phyloP scores from a whole-genome alignment of 2,888 invertebrate genomes.

The Alviniconcha strummeri region DNA sequence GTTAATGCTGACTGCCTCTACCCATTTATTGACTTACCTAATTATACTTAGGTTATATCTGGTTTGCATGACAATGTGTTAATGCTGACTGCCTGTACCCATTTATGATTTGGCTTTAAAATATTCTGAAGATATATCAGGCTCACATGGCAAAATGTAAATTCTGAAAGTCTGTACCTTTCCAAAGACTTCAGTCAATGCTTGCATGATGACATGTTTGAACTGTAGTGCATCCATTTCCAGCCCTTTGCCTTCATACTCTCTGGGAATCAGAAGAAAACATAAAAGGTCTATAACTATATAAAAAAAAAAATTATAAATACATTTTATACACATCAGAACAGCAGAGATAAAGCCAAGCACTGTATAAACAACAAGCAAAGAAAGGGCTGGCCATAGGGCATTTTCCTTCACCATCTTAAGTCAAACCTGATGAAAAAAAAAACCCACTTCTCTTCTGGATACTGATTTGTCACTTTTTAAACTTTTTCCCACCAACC shows the following conservation, averaged over 20 bases:
- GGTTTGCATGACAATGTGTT: too few relatives aligned
- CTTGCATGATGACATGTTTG: constrained; percentile 33
- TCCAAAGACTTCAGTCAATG: constrained; percentile 30
- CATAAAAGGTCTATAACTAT: neutral
- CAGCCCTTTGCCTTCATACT: constrained; percentile 15
- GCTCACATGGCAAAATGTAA: too few relatives aligned
- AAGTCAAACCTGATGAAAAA: too few relatives aligned
- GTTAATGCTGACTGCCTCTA: too few relatives aligned
- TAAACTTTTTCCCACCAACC: too few relatives aligned
- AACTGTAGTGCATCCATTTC: constrained; percentile 28
- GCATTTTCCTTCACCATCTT: neutral
- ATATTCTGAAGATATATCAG: too few relatives aligned
- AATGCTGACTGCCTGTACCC: too few relatives aligned
- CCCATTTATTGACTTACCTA: too few relatives aligned
- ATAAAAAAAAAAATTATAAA: neutral
- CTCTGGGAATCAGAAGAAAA: constrained; percentile 4
- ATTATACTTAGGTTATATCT: too few relatives aligned
- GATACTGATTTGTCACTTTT: too few relatives aligned
- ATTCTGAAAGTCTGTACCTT: constrained; percentile 6
- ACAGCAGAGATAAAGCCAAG: neutral
- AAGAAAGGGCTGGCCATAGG: neutral
- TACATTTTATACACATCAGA: neutral
- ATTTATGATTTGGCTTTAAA: too few relatives aligned
- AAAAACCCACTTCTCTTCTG: too few relatives aligned
- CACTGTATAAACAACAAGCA: neutral